Base-by-base conservation (phyloP, 2,113 vertebrate genomes). In the Bettongia penicillata region DNA sequence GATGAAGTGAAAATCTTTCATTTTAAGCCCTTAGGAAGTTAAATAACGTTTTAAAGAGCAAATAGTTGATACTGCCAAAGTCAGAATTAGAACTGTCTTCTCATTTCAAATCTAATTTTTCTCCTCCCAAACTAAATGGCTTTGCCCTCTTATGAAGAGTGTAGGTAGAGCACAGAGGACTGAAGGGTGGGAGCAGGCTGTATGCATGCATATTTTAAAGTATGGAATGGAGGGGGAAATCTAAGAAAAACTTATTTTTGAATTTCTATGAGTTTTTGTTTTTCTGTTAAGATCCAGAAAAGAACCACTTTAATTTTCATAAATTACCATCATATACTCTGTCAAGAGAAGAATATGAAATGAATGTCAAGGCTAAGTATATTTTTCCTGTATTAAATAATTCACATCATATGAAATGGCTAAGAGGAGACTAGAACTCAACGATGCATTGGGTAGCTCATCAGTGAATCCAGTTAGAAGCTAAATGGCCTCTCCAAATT, bases 361-460 rank as follows among this genome's bases (percentile, higher is more conserved):
- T 90, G 89, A 97, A 93, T 51, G 51, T 53, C 52, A 95, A 91
- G 49, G 68, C 51, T 91, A 91, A 51, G 52, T n/a, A 89, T 77
- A 94, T 92, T 92, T 94, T 0, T 0, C 12, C 49, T 16, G 48
- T 95, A 89, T 92, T 95, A 97, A 97, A 95, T 97, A 97, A 97
- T 95, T 93, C 94, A 97, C 94, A 61, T 91, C 8, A 2, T 7
- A 84, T 91, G 90, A 94, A 96, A 96, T 93, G 91, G 91, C 93
- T 97, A 94, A 53, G 89, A 94, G 96, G 50, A 93, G 61, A 93
- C 61, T 96, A 93, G 57, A 61, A 93, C 61, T 51, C 47, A 93
- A 57, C 96, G 93, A 95, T 94, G 93, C 89, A 94, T 95, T 31
- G 94, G 91, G 93, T 48, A 84, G 53, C 5, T 77, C 90, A 91